Percentiles rank a stretch among this genome's conserved stretches.
Conservation (phyloP, 2,888 invertebrate genomes). For the Parelbella ahira region DNA sequence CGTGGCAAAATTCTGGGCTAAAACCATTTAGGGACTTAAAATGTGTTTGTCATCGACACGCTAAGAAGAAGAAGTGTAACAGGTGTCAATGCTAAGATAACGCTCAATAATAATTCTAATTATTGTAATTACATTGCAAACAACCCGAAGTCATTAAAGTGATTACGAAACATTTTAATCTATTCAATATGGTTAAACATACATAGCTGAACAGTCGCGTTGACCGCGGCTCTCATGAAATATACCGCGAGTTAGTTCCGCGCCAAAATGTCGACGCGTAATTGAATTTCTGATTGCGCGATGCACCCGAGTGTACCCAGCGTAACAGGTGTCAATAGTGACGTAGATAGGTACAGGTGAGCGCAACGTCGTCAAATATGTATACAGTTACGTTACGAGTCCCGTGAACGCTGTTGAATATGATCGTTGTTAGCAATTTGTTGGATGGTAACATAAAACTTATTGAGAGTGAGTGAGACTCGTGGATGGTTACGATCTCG, state of each 20-base stretch:
- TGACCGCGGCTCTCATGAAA: conserved; percentile 38
- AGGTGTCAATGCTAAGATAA: no score
- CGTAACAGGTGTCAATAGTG: conserved; percentile 61
- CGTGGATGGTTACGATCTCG: no score
- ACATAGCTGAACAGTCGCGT: conserved; percentile 21
- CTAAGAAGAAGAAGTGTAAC: no score
- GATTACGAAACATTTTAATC: no score
- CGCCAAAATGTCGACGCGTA: conserved; percentile 51
- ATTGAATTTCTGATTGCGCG: conserved; percentile 68
- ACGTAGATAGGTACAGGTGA: conserved; percentile 24
- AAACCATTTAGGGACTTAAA: no score
- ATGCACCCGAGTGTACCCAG: conserved; percentile 40
- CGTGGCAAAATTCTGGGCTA: no score
- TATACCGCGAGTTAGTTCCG: conserved; percentile 36
- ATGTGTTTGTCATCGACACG: no score
- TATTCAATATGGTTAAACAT: no score
- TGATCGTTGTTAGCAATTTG: conserved; percentile 14
- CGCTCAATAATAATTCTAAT: no score
- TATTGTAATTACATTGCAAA: no score
- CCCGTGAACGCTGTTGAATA: conserved; percentile 11
- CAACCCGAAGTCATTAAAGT: no score
- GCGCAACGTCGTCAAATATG: conserved; percentile 15
- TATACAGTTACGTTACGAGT: conserved; percentile 14
- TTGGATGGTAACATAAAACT: no score
- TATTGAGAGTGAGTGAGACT: conserved; percentile 5